A percentile compares a stretch with the other conserved stretches of the same genome.
Evolutionary conservation across 2,888 invertebrate species (phyloP).

Genomic region (Stramonita haemastoma): DNA sequence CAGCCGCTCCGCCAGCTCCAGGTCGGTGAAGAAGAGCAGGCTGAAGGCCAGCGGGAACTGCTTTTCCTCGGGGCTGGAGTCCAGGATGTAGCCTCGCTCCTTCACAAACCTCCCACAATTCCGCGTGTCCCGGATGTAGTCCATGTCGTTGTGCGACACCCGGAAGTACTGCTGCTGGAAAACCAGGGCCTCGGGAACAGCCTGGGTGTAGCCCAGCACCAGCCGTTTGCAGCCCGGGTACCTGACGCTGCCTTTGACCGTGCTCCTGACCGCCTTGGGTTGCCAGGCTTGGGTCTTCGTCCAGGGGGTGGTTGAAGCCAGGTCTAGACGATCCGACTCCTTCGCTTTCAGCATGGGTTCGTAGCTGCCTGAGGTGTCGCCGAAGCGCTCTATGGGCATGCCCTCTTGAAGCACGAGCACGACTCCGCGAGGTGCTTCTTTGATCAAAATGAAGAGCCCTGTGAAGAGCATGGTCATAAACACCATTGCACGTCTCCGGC

Average conservation of each 20-base stretch:
- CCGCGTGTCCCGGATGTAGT: conserved; percentile 30
- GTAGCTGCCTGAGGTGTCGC: neutral
- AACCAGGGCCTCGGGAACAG: neutral
- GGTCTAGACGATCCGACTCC: neutral
- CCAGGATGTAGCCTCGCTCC: conserved; percentile 53
- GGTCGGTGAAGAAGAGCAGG: conserved; percentile 61
- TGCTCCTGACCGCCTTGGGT: neutral
- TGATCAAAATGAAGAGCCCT: neutral
- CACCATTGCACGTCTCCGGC: neutral
- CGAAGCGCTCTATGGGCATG: neutral
- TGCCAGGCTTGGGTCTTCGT: neutral
- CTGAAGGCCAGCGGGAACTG: conserved; percentile 69
- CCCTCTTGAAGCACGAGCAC: neutral
- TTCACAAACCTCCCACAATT: conserved; percentile 51
- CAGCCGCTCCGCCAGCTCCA: conserved; percentile 65
- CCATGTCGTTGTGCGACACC: neutral
- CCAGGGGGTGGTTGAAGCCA: neutral
- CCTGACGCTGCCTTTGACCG: neutral
- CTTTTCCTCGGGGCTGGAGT: conserved; percentile 53
- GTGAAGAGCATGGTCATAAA: neutral
- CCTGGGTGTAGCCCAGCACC: neutral
- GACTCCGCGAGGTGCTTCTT: neutral
- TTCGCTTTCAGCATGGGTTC: neutral
- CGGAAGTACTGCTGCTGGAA: conserved; percentile 11
- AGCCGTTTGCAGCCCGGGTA: conserved; percentile 22